Percentiles rank a stretch among this genome's conserved stretches.
These are phyloP conservation scores for Babyrousa celebensis DNA, from an alignment of 2,797 vertebrate species.

Conservation along the genomic window DNA sequence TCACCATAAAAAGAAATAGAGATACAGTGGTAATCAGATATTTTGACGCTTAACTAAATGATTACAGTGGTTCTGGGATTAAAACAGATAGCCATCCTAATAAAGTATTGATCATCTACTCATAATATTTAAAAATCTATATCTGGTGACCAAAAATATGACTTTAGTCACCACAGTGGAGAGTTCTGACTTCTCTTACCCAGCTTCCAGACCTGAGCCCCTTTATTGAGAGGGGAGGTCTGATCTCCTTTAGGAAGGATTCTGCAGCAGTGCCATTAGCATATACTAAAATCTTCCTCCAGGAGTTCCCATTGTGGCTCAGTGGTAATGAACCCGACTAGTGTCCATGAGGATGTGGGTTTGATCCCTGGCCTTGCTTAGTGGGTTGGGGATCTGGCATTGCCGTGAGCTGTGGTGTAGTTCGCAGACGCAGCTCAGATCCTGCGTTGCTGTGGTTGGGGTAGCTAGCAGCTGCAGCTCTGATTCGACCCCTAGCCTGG, in stretches of 20 bases:
- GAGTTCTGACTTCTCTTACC: conserved; percentile 25
- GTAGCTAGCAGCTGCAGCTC: no score
- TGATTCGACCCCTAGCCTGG: no score
- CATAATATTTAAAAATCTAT: conserved; percentile 37
- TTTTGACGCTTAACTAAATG: neutral
- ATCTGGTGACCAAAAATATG: conserved; percentile 2
- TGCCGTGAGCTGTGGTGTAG: no score
- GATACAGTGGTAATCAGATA: neutral
- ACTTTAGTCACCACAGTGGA: conserved; percentile 5
- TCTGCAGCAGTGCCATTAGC: neutral
- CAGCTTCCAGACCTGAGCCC: conserved; percentile 29
- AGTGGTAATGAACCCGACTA: no score
- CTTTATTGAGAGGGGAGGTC: conserved; percentile 40
- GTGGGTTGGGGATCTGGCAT: no score
- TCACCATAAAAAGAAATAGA: conserved; percentile 3
- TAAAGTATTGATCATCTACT: conserved; percentile 35
- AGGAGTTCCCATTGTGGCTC: no score
- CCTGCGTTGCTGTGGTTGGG: no score
- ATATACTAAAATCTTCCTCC: conserved; percentile 34
- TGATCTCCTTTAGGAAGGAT: neutral
- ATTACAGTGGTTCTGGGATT: neutral
- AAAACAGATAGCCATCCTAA: conserved; percentile 4
- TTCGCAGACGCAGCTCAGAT: no score
- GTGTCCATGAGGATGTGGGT: no score
- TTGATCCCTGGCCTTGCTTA: no score